phyloP scores from a whole-genome alignment of 2,888 invertebrate species.

The Rhimphoctona megacephalus region DNA sequence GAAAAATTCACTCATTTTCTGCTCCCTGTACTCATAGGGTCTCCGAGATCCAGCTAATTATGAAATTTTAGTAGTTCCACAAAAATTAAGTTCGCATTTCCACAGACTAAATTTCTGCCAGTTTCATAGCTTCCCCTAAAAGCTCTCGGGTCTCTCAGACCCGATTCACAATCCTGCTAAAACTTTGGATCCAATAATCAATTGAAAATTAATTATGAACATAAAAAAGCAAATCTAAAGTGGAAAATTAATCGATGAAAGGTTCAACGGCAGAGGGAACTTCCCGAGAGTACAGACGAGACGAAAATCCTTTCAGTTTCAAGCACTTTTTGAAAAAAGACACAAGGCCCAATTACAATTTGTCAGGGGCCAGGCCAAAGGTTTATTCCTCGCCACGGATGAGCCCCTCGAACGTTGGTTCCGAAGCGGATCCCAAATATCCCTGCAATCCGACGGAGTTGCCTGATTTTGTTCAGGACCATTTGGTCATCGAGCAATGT shows the following conservation, averaged over 20 bases:
- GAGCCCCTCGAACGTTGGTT: constrained; percentile 83
- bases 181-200: not conserved
- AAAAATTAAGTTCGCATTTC: not conserved
- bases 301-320: constrained; percentile 94
- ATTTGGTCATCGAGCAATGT: constrained; percentile 92
- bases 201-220: not conserved
- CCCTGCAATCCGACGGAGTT: constrained; percentile 88
- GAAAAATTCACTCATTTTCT: not conserved
- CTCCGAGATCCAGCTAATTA: not conserved
- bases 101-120: too few species aligned
- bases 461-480: constrained; percentile 96
- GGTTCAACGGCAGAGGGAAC: constrained; percentile 82
- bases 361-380: constrained; percentile 92
- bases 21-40: not conserved
- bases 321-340: constrained; percentile 93
- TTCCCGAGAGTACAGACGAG: constrained; percentile 85
- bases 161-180: too few species aligned
- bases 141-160: not conserved
- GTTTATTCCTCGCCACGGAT: constrained; percentile 85
- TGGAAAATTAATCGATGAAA: not conserved
- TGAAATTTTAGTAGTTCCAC: not conserved
- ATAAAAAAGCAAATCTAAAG: not conserved
- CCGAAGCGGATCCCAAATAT: constrained; percentile 86
- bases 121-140: too few species aligned
- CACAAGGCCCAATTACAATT: constrained; percentile 87